Base-by-base conservation (phyloP, 2,113 vertebrate genomes). In the Micromys minutus region DNA sequence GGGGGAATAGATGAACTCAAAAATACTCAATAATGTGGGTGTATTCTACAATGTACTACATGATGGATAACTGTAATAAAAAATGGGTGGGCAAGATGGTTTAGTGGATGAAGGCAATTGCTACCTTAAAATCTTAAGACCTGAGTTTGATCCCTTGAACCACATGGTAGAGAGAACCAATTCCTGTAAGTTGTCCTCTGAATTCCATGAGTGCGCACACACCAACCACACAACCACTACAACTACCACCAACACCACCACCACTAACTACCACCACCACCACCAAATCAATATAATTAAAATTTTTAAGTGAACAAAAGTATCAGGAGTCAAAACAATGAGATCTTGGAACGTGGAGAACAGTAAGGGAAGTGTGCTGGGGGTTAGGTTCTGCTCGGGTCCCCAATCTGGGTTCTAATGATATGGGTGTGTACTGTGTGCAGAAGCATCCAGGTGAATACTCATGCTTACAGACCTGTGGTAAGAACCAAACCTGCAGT, bases 351-450 rank as follows among this genome's bases (percentile, higher is more conserved):
- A 52, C 19, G n/a, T 26, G 19, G 59, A 72, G 47, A n/a, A 7
- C 10, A 3, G 8, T 34, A 36, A 15, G 57, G 34, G n/a, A 34
- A 59, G 39, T 17, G n/a, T 7, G 3, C 2, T 47, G 55, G 79
- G 36, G 7, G 34, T 34, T 42, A n/a, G 29, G 65, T 9, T 24
- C 2, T 45, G 5, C 29, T 55, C 16, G 29, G n/a, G 29, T n/a
- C 57, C 74, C 75, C 5, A 6, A 55, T 8, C 72, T 65, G 52
- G 42, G 34, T 7, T 36, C 77, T 39, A 45, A 77, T 45, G 34
- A 39, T n/a, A 0, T 47, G 59, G 31, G 29, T 7, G 29, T 34
- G 7, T 9, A 2, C 0, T 4, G 9, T 59, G 22, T n/a, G 36
- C 52, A 45, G 81, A 59, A 86, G 24, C 34, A 16, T 52, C 26